phyloP scores from a whole-genome alignment of 2,888 invertebrate genomes.

The Leptinotarsa haldemani region DNA sequence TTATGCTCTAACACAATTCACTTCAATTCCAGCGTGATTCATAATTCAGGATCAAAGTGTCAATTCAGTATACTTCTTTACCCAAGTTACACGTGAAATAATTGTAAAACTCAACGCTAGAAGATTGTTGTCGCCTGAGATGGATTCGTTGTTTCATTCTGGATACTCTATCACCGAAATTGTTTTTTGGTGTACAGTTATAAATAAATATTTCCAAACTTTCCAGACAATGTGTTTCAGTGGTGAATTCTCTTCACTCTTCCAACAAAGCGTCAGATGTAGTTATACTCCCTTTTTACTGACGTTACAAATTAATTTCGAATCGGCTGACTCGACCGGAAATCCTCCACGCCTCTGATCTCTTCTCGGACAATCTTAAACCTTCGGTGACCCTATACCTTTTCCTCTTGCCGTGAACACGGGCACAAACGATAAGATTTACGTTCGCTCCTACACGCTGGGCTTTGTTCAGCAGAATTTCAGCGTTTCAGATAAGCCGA shows the following conservation, averaged over 20 bases:
- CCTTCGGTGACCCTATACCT: conserved; percentile 39
- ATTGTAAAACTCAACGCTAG: no score
- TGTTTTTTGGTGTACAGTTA: no score
- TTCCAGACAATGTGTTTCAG: no score
- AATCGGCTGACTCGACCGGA: not conserved
- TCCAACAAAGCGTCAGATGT: not conserved
- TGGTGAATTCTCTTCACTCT: not conserved
- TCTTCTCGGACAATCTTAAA: conserved; percentile 46
- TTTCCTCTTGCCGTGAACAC: conserved; percentile 34
- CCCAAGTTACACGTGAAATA: no score
- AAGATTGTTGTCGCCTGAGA: no score
- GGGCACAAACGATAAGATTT: conserved; percentile 36
- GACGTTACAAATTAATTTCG: conserved; percentile 16
- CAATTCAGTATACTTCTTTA: no score
- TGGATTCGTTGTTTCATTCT: no score
- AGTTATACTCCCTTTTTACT: not conserved
- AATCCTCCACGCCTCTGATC: conserved; percentile 28
- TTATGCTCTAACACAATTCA: no score
- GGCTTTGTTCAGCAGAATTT: conserved; percentile 41
- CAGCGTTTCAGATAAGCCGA: conserved; percentile 37
- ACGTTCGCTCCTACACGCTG: conserved; percentile 30
- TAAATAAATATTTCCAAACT: no score
- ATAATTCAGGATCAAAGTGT: no score
- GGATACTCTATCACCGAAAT: no score
- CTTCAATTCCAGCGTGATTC: no score